Base-by-base conservation (phyloP, 1,140 invertebrate genomes). In the Berghia stephanieae region DNA sequence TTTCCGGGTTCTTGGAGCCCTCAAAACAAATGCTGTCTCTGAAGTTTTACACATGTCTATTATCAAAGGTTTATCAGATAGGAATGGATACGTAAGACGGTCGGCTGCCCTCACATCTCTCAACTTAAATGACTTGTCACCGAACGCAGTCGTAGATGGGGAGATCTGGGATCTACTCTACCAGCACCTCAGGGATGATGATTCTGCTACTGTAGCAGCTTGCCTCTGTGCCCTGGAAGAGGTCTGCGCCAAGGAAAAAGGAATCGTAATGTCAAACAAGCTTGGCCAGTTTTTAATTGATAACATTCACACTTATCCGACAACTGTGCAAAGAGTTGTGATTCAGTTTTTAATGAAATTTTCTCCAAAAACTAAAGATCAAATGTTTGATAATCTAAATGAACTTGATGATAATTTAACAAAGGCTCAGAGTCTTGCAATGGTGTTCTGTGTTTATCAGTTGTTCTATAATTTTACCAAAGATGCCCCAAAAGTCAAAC, bases 171-270 rank as follows among this genome's bases (percentile, higher is more conserved):
- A 76, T n/a, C 6, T n/a, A 10, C 63, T 76, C 8, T 76, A 76
- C 38, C 13, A 24, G 18, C 74, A 67, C 31, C 52, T 76, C 3
- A 68, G 63, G 46, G 74, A 76, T 44, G 34, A n/a, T 4, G 63
- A 76, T 27, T 66, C 60, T 0, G 5, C 16, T 2, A 76, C 74
- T 13, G 74, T 76, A 21, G 63, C 74, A 1, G 38, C 42, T 27
- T 76, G 74, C 55, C 21, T 76, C 21, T 76, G 74, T 43, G 74
- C 74, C 27, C 63, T 76, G 40, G 74, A 76, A 31, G 63, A 76
- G 38, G 52, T 76, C 21, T 76, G 67, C 42, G 42, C 63, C 18
- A 38, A 34, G 16, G 74, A 76, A 49, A 68, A 66, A 24, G 74
- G 74, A 2, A 68, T 76, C 40, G 74, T 76, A 2, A 24, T 76